Base-by-base conservation (phyloP, 2,113 vertebrate species). In the Microtus oregoni region DNA sequence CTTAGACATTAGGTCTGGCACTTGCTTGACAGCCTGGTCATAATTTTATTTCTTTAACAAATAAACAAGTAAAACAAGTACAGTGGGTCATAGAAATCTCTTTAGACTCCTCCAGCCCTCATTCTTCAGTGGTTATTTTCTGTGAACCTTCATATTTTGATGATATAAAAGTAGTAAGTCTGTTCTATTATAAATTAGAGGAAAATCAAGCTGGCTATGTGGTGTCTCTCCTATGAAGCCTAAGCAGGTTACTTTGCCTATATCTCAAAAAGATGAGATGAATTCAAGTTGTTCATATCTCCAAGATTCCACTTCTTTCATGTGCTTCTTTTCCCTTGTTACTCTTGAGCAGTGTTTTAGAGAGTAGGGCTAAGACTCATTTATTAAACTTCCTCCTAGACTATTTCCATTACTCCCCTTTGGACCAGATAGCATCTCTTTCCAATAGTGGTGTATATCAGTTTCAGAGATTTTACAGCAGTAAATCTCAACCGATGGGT, bases 391-490 rank as follows among this genome's bases (percentile, higher is more conserved):
- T 95, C 38, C 72, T 78, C 44, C 5, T 91, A 65, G 93, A 94
- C 96, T 58, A 77, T 92, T 95, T 96, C 96, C 50, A 92, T 94
- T 92, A 96, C 88, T 97, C 19, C 35, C 20, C 89, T 94, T 96
- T 58, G 89, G 52, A 88, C 77, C 73, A 91, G 58, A 78, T 3
- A 94, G 26, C 11, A 52, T 89, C 94, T 94, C 55, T 24, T 92
- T 86, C n/a, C 63, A 13, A 94, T 52, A 55, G 72, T 79, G 50
- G 22, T 75, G 22, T 82, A 78, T 93, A 73, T 3, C 65, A 79
- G 72, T 38, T 89, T 93, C 89, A 96, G 83, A 89, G 82, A 87
- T 55, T 90, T 55, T 78, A 35, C 58, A 73, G 58, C 88, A 86
- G 95, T 92, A 2, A 14, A 17, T 83, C 55, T 41, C 32, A 83